Percentiles rank a stretch among this genome's conserved stretches.
Conservation (phyloP, 2,113 vertebrate species). For the Pteruthius melanotis region DNA sequence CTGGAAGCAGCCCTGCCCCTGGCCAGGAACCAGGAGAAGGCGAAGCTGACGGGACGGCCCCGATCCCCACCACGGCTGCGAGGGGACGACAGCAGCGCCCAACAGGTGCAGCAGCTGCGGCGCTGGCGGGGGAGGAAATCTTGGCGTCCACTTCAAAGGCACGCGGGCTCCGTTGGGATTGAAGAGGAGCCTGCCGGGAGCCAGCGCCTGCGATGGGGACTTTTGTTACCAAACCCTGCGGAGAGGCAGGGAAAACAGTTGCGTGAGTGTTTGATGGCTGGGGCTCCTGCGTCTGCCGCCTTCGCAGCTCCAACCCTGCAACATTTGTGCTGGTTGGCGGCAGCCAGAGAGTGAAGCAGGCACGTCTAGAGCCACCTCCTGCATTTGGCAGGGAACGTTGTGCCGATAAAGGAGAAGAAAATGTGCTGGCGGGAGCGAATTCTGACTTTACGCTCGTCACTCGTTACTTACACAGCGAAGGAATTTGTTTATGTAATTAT, state of each 20-base stretch:
- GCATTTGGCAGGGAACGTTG: not conserved
- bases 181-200: slow-evolving; percentile 11
- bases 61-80: rapidly evolving
- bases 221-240: slow-evolving; percentile 34
- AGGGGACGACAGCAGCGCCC: not conserved
- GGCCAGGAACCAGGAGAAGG: not conserved
- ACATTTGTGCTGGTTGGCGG: slow-evolving; percentile 1
- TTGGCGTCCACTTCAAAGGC: slow-evolving; percentile 38
- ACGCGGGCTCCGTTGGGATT: not conserved
- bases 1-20: not conserved
- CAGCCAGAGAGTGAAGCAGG: slow-evolving; percentile 6
- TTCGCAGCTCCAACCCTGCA: slow-evolving; percentile 7
- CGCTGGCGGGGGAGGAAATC: not conserved
- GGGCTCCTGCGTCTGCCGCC: slow-evolving; percentile 26
- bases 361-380: slow-evolving; percentile 13
- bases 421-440: slow-evolving; percentile 12
- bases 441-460: not conserved
- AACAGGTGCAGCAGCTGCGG: not conserved
- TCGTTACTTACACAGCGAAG: not conserved
- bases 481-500: slow-evolving; percentile 22
- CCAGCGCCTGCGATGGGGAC: slow-evolving; percentile 6
- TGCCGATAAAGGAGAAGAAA: not conserved
- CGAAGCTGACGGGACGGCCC: rapidly evolving
- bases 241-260: slow-evolving; percentile 47
- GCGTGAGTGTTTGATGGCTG: slow-evolving; percentile 17